These are phyloP conservation scores for Triplophysa rosa DNA, from an alignment of 2,113 vertebrate species.

Conservation along the genomic window DNA sequence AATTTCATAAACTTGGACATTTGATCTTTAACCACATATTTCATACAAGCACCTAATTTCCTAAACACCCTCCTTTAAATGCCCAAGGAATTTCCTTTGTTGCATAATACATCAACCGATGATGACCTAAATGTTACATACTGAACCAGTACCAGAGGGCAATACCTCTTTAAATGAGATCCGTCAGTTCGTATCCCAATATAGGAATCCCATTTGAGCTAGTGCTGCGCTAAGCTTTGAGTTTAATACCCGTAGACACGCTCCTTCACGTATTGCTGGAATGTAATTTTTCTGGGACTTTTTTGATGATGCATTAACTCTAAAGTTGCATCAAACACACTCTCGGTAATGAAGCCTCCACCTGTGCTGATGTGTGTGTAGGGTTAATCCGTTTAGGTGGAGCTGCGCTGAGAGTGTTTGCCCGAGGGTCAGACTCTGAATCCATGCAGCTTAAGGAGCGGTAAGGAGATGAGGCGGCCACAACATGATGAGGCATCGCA, in stretches of 20 bases:
- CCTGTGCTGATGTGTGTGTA: conserved; percentile 66
- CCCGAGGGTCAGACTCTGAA: conserved; percentile 80
- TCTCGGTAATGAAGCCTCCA: conserved; percentile 67
- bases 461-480: conserved; percentile 82
- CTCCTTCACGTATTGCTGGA: conserved; percentile 69
- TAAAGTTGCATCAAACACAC: conserved; percentile 81
- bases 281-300: conserved; percentile 63
- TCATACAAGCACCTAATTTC: conserved; percentile 50
- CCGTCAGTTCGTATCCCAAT: conserved; percentile 59
- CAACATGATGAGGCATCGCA: conserved; percentile 77
- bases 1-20: not conserved
- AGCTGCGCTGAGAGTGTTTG: conserved; percentile 75
- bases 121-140: conserved; percentile 64
- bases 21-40: conserved; percentile 17
- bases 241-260: conserved; percentile 70
- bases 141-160: conserved; percentile 63
- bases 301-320: conserved; percentile 75
- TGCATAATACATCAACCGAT: conserved; percentile 69
- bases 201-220: conserved; percentile 64
- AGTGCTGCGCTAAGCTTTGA: conserved; percentile 66
- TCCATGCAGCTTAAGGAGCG: conserved; percentile 82
- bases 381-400: conserved; percentile 89
- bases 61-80: conserved; percentile 11
- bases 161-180: conserved; percentile 66
- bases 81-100: conserved; percentile 67